Evolutionary conservation across 2,888 invertebrate species (phyloP), one percentile per base, ranked within the genome.

Genomic region (Drosophila meridionalis): DNA sequence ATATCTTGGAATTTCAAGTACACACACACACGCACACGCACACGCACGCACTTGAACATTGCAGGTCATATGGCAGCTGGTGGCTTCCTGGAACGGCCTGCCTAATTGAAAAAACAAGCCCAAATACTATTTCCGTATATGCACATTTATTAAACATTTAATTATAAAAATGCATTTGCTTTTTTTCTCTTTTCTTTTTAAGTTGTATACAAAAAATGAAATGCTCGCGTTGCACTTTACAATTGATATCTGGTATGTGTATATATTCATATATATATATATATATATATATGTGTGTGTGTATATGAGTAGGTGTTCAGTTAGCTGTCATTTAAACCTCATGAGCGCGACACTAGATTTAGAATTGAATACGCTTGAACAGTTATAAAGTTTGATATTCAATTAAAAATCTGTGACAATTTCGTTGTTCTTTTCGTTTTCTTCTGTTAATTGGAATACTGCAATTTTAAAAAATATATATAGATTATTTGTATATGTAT

Each of bases 1-100:
- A 88, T 86, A 86, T 86, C 89, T 85, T 80, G 85, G 89, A 85
- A 88, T 87, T 85, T 85, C 87, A 85, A 88, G 85, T 88, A 86
- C 89, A 76, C 56, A 86, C 89, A 79, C 38, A 42, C 6, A 1
- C 2, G 1, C 11, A 42, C 6, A 1, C 2, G 1, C 11, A 2
- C 4, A 2, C 1, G 12, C 62, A 60, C 65, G 80, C 73, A 83
- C 86, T 87, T 85, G 86, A 87, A 69, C 68, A 77, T 58, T 53
- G 70, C 65, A 71, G 78, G 77, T 83, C 82, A 76, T 57, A 78
- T 64, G 71, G 83, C 88, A 86, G 83, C 77, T 78, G 82, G 63
- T 75, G 67, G 55, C 76, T 78, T 79, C 79, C 78, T 62, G 68
- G 79, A 79, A 78, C 62, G 69, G 64, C 9, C 45, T 9, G 59